phyloP scores from a whole-genome alignment of 2,888 invertebrate species.

The Oligia fasciuncula region DNA sequence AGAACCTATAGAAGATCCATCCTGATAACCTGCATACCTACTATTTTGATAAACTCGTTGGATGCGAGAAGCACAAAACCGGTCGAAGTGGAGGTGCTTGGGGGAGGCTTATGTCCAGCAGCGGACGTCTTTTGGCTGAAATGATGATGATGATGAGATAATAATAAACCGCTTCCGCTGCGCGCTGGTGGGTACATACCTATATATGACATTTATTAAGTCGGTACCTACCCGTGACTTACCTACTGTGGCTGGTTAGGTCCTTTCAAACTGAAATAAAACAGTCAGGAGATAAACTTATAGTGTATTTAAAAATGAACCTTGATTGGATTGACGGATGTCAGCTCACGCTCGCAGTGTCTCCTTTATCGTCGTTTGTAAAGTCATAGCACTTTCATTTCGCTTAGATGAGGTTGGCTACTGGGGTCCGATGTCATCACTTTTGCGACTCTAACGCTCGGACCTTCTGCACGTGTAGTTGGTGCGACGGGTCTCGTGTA shows the following conservation, averaged over 20 bases:
- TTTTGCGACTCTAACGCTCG: too few relatives aligned
- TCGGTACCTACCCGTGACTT: too few relatives aligned
- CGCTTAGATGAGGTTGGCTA: neutral
- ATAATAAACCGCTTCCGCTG: too few relatives aligned
- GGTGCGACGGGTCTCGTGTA: neutral
- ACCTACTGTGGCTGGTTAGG: neutral
- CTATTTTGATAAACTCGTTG: neutral
- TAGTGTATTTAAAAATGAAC: neutral
- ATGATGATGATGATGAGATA: too few relatives aligned
- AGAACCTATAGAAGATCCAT: constrained; percentile 29
- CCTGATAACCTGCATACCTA: too few relatives aligned
- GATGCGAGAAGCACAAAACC: too few relatives aligned
- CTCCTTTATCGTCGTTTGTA: neutral
- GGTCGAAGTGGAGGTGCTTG: too few relatives aligned
- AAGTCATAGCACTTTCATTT: neutral
- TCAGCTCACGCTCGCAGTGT: neutral
- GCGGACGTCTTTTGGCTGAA: too few relatives aligned
- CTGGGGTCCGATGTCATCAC: neutral
- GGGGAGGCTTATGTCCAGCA: too few relatives aligned
- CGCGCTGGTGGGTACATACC: too few relatives aligned
- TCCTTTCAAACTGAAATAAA: neutral
- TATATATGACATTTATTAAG: too few relatives aligned
- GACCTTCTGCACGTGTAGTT: constrained; percentile 24
- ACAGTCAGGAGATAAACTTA: neutral
- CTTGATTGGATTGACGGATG: neutral